These are phyloP conservation scores for Cephus pulcher DNA, from an alignment of 2,888 invertebrate genomes.

Conservation along the genomic window DNA sequence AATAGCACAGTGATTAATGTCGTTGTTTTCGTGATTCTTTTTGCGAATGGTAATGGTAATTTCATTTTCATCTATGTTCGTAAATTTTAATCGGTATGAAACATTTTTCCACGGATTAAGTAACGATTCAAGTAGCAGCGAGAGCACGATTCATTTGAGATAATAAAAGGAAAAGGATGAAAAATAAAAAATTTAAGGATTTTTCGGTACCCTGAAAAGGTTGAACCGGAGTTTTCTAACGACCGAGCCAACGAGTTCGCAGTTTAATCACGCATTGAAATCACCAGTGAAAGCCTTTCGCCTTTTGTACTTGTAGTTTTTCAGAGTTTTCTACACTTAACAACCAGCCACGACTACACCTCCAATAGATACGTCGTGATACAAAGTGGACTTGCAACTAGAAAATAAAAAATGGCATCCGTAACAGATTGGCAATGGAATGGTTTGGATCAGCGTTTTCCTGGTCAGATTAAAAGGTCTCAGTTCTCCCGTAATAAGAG, in stretches of 20 bases:
- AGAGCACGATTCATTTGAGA: background rate
- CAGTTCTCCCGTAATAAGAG: slow-evolving; percentile 53
- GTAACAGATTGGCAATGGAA: slow-evolving; percentile 58
- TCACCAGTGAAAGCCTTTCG: background rate
- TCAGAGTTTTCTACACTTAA: background rate
- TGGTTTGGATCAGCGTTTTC: slow-evolving; percentile 56
- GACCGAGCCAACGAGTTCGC: background rate
- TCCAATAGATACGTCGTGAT: background rate
- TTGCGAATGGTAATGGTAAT: too few relatives aligned
- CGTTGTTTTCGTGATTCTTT: too few relatives aligned
- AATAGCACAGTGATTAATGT: too few relatives aligned
- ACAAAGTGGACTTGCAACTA: background rate
- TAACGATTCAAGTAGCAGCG: too few relatives aligned
- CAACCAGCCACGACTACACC: background rate
- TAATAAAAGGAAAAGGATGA: background rate
- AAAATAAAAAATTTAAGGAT: background rate
- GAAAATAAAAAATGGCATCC: slow-evolving; percentile 21
- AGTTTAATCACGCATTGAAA: slow-evolving; percentile 9
- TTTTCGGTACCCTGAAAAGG: background rate
- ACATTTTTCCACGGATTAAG: too few relatives aligned
- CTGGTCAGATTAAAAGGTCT: slow-evolving; percentile 53
- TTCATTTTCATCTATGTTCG: too few relatives aligned
- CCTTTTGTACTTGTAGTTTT: background rate
- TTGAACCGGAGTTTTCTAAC: background rate
- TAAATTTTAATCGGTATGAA: too few relatives aligned